Base-by-base conservation (phyloP, 2,888 invertebrate species). In the Pegoplata infirma region DNA sequence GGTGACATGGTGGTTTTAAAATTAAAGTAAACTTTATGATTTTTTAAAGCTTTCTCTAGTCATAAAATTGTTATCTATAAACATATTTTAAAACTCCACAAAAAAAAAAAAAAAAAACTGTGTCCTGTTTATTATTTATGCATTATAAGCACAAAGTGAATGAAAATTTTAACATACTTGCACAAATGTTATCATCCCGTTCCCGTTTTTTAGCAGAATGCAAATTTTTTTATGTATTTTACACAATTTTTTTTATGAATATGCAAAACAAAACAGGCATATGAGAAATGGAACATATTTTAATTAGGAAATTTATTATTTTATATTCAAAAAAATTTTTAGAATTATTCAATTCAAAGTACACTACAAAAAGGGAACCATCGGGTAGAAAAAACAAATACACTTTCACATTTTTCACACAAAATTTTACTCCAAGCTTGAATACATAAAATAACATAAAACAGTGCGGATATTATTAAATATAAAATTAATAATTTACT, bases 101-200 rank as follows among this genome's bases (percentile, higher is more conserved):
- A n/a, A n/a, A n/a, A n/a, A n/a, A n/a, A n/a, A n/a, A n/a, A n/a
- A 51, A 63, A 63, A 8, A 55, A 21, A 7, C 16, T 46, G 25
- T 56, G 25, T 64, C 49, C 46, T 71, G 53, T 66, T 72, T 72
- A 61, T 61, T 66, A 71, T 76, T 71, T 76, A 71, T 76, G 66
- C 64, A 76, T 76, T 66, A 69, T 76, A 49, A 59, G 58, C 51
- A 59, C 64, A 56, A 76, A 64, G 64, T 69, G 44, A 64, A 69
- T 51, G n/a, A 49, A 69, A 69, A 53, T 25, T 68, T 68, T 63
- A 49, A 56, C 68, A 75, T 63, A 21, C 12, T 16, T 19, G 58
- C 58, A 36, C n/a, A 17, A 46, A 46, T 46, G 17, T 28, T 40
- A n/a, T 40, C 36, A 12, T 5, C 46, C 4, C 19, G 6, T n/a